Percentiles rank a stretch among this genome's conserved stretches.
Evolutionary conservation across 2,888 invertebrate genomes (phyloP).

Genomic region (Ashinkailepas kermadecensis): DNA sequence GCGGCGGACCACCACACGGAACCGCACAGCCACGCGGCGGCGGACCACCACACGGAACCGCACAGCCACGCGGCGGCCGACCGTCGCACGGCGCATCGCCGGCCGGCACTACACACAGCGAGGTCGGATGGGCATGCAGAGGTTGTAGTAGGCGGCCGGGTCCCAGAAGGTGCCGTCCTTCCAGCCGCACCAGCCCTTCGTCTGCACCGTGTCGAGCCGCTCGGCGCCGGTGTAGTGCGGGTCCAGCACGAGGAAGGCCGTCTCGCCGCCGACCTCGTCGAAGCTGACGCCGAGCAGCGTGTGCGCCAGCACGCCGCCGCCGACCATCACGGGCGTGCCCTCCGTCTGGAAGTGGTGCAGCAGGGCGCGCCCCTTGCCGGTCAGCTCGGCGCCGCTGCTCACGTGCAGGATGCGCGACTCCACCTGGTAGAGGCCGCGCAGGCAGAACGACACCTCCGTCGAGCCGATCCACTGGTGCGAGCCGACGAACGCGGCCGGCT

Average conservation of each 20-base stretch:
- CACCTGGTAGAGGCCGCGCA: slow-evolving; percentile 70
- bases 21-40: no score
- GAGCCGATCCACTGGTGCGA: slow-evolving; percentile 97
- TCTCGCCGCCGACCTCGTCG: slow-evolving; percentile 66
- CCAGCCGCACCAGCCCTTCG: slow-evolving; percentile 97
- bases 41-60: no score
- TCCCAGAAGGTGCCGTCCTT: slow-evolving; percentile 92
- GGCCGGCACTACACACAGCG: slow-evolving; percentile 31
- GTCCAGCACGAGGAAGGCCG: slow-evolving; percentile 90
- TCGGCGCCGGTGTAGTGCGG: slow-evolving; percentile 82
- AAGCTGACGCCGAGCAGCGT: slow-evolving; percentile 93
- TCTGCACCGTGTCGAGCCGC: slow-evolving; percentile 48
- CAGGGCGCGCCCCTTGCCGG: slow-evolving; percentile 68
- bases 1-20: no score
- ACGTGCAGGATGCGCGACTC: slow-evolving; percentile 73
- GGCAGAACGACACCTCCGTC: slow-evolving; percentile 87
- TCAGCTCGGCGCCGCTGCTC: slow-evolving; percentile 74
- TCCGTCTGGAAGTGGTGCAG: slow-evolving; percentile 82
- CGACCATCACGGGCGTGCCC: slow-evolving; percentile 98
- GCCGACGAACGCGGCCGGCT: slow-evolving; percentile 74
- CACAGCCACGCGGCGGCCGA: no score
- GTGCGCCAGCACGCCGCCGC: slow-evolving; percentile 94
- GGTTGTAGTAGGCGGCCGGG: slow-evolving; percentile 87
- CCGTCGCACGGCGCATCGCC: neutral
- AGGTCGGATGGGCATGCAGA: slow-evolving; percentile 80